Conservation (phyloP, 2,797 vertebrate species). For the Smutsia temminckii region DNA sequence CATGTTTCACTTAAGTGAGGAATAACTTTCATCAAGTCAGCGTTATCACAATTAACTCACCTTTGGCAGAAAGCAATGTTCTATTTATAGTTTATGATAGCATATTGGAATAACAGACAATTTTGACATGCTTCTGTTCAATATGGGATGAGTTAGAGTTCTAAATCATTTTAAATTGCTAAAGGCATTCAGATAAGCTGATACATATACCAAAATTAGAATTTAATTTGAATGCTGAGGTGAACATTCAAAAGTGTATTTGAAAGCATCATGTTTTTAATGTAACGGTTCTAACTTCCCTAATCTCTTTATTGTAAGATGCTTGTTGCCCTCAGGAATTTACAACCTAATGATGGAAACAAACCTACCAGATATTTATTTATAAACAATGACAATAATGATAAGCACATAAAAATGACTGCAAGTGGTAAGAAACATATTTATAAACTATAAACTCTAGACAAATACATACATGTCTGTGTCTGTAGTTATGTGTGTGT, state of each 20-base stretch:
- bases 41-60: slow-evolving; percentile 64
- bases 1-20: slow-evolving; percentile 45
- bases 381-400: slow-evolving; percentile 35
- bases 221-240: slow-evolving; percentile 64
- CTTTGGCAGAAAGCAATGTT: slow-evolving; percentile 41
- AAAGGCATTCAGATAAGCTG: slow-evolving; percentile 57
- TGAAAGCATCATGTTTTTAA: slow-evolving; percentile 46
- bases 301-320: slow-evolving; percentile 61
- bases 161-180: slow-evolving; percentile 57
- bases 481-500: background rate
- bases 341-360: slow-evolving; percentile 9
- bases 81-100: slow-evolving; percentile 54
- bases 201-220: slow-evolving; percentile 47
- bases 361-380: slow-evolving; percentile 17
- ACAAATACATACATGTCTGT: background rate
- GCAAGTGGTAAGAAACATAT: background rate
- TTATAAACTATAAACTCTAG: slow-evolving; percentile 31
- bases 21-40: slow-evolving; percentile 52
- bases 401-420: slow-evolving; percentile 31
- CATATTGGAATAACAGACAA: slow-evolving; percentile 32
- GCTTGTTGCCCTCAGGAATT: slow-evolving; percentile 38
- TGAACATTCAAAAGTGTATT: slow-evolving; percentile 57
- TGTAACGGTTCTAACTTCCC: slow-evolving; percentile 45
- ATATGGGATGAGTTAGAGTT: slow-evolving; percentile 34
- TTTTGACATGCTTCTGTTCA: slow-evolving; percentile 61